Evolutionary conservation across 2,113 vertebrate genomes (phyloP).

Genomic region (Calyptomena viridis): DNA sequence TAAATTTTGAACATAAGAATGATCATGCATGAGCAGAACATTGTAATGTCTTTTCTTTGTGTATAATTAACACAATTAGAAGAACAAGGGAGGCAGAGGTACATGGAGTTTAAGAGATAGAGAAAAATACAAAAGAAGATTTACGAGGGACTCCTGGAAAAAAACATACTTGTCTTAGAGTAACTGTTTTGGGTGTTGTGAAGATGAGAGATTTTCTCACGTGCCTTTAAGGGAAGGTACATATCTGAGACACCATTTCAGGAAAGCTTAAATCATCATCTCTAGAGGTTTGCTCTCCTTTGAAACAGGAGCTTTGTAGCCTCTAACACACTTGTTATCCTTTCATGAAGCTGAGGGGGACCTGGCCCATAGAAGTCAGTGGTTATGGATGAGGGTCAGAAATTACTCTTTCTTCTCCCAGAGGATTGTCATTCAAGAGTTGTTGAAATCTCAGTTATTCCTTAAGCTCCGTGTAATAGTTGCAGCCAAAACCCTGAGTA

Average conservation of each 20-base stretch:
- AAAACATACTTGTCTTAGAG: background rate
- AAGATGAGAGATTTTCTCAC: background rate
- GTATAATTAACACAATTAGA: background rate
- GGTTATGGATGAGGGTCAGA: background rate
- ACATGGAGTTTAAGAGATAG: background rate
- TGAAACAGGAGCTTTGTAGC: background rate
- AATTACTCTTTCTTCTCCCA: background rate
- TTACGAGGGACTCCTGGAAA: background rate
- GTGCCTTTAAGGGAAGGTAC: background rate
- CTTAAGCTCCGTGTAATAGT: background rate
- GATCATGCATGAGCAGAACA: background rate
- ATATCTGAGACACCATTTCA: background rate
- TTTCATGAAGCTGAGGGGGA: background rate
- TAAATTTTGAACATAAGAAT: background rate
- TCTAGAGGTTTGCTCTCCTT: background rate
- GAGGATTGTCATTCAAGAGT: background rate
- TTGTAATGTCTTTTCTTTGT: background rate
- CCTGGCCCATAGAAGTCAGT: fast-evolving
- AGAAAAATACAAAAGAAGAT: background rate
- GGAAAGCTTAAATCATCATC: background rate
- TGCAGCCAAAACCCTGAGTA: background rate
- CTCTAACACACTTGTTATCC: background rate
- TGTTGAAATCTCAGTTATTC: background rate
- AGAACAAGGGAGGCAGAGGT: background rate
- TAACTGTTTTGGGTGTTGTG: background rate